These are phyloP conservation scores for Aegithalos caudatus DNA, from an alignment of 2,113 vertebrate genomes.

Conservation along the genomic window DNA sequence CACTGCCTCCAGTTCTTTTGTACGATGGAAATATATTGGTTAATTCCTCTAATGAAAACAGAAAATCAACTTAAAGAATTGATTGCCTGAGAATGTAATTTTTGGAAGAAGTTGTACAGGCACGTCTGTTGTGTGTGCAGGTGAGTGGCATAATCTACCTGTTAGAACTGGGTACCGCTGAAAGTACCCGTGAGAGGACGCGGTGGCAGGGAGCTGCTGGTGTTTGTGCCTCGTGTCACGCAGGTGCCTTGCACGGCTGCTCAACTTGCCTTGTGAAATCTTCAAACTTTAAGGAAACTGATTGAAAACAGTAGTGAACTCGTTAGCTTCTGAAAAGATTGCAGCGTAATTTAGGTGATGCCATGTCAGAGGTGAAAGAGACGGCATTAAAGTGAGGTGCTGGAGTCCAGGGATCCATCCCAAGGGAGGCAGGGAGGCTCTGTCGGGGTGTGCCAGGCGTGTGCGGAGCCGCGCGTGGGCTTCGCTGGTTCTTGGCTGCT, in stretches of 20 bases:
- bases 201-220: not conserved
- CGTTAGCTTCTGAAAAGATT: not conserved
- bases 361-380: not conserved
- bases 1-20: not conserved
- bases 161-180: not conserved
- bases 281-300: not conserved
- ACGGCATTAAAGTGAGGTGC: fast-evolving
- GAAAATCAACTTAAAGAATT: not conserved
- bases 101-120: not conserved
- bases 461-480: fast-evolving
- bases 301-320: not conserved
- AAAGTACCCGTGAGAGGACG: not conserved
- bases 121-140: fast-evolving
- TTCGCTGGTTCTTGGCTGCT: not conserved
- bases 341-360: not conserved
- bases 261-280: not conserved
- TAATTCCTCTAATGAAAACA: not conserved
- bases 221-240: not conserved
- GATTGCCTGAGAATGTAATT: not conserved
- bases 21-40: not conserved
- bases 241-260: not conserved
- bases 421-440: fast-evolving
- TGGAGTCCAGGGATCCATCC: not conserved
- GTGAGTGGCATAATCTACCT: not conserved
- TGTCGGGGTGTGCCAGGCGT: fast-evolving